These are phyloP conservation scores for Propithecus deckenii DNA, from an alignment of 2,797 vertebrate genomes.

Conservation along the genomic window DNA sequence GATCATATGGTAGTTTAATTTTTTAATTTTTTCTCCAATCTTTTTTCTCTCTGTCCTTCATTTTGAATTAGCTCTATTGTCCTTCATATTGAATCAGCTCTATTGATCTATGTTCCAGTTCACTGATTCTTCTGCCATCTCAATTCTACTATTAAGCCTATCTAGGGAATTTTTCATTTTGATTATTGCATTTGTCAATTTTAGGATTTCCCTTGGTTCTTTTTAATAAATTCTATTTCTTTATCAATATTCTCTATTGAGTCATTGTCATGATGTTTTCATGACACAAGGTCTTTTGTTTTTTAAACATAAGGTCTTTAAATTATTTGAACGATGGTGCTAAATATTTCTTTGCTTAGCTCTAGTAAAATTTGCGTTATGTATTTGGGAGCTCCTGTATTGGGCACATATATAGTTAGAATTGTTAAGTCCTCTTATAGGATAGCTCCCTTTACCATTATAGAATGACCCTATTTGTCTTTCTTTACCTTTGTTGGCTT, in stretches of 20 bases:
- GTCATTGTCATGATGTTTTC: neutral
- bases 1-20: neutral
- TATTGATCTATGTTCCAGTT: neutral
- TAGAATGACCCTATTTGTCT: too few relatives aligned
- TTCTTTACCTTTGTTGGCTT: too few relatives aligned
- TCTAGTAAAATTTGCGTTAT: too few relatives aligned
- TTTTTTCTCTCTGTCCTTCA: neutral
- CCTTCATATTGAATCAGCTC: neutral
- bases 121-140: neutral
- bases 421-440: too few relatives aligned
- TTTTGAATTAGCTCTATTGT: neutral
- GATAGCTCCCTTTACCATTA: too few relatives aligned
- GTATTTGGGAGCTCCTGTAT: too few relatives aligned
- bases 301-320: neutral
- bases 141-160: neutral
- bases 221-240: neutral
- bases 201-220: neutral
- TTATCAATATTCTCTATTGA: neutral
- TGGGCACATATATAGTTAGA: too few relatives aligned
- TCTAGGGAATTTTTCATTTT: neutral
- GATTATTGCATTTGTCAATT: neutral
- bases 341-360: too few relatives aligned
- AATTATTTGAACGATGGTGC: too few relatives aligned
- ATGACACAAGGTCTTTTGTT: too few relatives aligned
- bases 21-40: neutral